A percentile compares a stretch with the other conserved stretches of the same genome.
These are phyloP conservation scores for Aleiodes leptofemur DNA, from an alignment of 2,888 invertebrate species.

Conservation along the genomic window DNA sequence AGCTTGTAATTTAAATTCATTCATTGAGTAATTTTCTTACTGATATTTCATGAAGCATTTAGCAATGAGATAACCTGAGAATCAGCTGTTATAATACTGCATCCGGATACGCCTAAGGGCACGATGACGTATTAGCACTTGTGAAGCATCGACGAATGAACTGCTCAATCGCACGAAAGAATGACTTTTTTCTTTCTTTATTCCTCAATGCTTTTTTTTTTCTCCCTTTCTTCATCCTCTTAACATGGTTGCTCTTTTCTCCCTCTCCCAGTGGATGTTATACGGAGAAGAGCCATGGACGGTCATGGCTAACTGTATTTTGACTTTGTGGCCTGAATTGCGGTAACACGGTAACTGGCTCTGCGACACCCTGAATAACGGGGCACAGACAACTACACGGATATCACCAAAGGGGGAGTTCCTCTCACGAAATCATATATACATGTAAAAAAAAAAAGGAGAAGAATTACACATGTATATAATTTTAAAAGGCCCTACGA, in stretches of 20 bases:
- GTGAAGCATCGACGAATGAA: slow-evolving; percentile 29
- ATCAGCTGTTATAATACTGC: too few relatives aligned
- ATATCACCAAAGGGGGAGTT: slow-evolving; percentile 16
- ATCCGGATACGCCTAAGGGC: too few relatives aligned
- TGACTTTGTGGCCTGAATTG: slow-evolving; percentile 76
- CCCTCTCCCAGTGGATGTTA: slow-evolving; percentile 27
- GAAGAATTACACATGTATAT: not conserved
- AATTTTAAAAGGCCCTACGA: not conserved
- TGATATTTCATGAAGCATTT: too few relatives aligned
- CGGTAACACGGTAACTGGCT: slow-evolving; percentile 76
- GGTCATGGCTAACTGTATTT: slow-evolving; percentile 74
- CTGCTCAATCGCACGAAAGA: slow-evolving; percentile 44
- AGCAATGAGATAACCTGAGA: too few relatives aligned
- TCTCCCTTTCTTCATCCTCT: slow-evolving; percentile 43
- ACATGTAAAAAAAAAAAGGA: not conserved
- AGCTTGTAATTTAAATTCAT: not conserved
- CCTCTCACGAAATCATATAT: slow-evolving; percentile 1
- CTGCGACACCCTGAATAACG: slow-evolving; percentile 72
- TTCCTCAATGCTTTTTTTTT: slow-evolving; percentile 21
- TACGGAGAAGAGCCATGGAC: slow-evolving; percentile 53
- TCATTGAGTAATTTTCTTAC: too few relatives aligned
- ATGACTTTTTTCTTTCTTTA: slow-evolving; percentile 34
- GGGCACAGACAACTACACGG: slow-evolving; percentile 18
- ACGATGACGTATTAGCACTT: slow-evolving; percentile 18
- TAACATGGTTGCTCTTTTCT: slow-evolving; percentile 45